phyloP scores from a whole-genome alignment of 2,888 invertebrate species.

The Cataglyphis rosenhaueri region DNA sequence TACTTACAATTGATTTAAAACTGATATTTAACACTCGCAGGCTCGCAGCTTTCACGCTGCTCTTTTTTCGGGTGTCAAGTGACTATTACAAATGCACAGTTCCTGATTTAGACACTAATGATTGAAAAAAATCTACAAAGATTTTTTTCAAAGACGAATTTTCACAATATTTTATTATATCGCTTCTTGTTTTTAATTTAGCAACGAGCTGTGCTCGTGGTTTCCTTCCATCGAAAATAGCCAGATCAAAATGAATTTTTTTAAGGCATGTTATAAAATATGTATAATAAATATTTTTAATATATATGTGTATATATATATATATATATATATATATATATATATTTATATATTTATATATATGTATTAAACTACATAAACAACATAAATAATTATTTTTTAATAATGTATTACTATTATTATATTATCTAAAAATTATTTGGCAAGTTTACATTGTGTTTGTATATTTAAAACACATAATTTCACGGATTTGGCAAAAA shows the following conservation, averaged over 20 bases:
- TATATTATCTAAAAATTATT: slow-evolving; percentile 14
- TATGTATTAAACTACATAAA: neutral
- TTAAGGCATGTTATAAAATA: neutral
- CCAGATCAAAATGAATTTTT: slow-evolving; percentile 7
- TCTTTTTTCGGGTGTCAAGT: slow-evolving; percentile 19
- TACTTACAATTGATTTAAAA: slow-evolving; percentile 11
- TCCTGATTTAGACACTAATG: neutral
- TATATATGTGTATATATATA: neutral
- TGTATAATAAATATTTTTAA: neutral
- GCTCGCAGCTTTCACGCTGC: slow-evolving; percentile 40
- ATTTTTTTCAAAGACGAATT: slow-evolving; percentile 16
- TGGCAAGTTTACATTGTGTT: neutral
- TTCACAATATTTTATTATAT: slow-evolving; percentile 51
- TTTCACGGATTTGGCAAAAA: neutral
- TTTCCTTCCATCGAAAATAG: slow-evolving; percentile 52
- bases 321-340: neutral
- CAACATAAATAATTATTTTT: neutral
- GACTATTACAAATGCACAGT: slow-evolving; percentile 21
- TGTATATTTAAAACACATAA: slow-evolving; percentile 6
- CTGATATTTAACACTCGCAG: slow-evolving; percentile 17
- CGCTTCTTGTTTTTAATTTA: slow-evolving; percentile 71
- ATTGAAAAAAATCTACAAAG: neutral
- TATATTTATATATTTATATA: neutral
- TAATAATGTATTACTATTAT: neutral
- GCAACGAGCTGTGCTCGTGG: slow-evolving; percentile 69